Evolutionary conservation across 2,113 vertebrate species (phyloP).

Genomic region (Engystomops pustulosus): DNA sequence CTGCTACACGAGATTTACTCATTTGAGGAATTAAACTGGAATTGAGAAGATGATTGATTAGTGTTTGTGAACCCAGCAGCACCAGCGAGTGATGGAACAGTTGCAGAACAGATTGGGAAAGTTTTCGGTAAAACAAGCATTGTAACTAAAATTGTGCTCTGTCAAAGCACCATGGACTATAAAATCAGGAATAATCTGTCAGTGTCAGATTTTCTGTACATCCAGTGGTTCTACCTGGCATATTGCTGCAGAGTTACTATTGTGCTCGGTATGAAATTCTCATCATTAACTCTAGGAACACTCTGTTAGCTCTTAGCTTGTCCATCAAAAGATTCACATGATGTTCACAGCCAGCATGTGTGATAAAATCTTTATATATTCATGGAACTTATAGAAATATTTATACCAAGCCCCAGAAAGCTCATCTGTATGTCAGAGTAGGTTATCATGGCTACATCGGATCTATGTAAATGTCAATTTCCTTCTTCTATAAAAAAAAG

Average conservation of each 20-base stretch:
- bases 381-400: no score
- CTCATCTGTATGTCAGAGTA: no score
- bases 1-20: constrained; percentile 10
- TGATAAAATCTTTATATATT: neutral
- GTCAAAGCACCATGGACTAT: constrained; percentile 39
- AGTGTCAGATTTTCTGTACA: constrained; percentile 34
- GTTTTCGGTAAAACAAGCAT: constrained; percentile 42
- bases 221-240: constrained; percentile 49
- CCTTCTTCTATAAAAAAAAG: no score
- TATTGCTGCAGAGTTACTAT: constrained; percentile 10
- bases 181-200: constrained; percentile 38
- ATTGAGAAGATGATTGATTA: constrained; percentile 36
- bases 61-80: neutral
- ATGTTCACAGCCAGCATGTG: neutral
- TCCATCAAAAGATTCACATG: constrained; percentile 33
- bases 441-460: no score
- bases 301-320: constrained; percentile 37
- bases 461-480: no score
- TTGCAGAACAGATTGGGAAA: constrained; percentile 23
- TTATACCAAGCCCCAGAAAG: no score
- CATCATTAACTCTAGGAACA: constrained; percentile 43
- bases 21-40: constrained; percentile 17
- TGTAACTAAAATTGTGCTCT: constrained; percentile 15
- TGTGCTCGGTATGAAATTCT: constrained; percentile 39
- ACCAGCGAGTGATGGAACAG: neutral